Percentiles rank a stretch among this genome's conserved stretches.
phyloP scores from a whole-genome alignment of 2,797 vertebrate species.

The Dromococcyx pavoninus region DNA sequence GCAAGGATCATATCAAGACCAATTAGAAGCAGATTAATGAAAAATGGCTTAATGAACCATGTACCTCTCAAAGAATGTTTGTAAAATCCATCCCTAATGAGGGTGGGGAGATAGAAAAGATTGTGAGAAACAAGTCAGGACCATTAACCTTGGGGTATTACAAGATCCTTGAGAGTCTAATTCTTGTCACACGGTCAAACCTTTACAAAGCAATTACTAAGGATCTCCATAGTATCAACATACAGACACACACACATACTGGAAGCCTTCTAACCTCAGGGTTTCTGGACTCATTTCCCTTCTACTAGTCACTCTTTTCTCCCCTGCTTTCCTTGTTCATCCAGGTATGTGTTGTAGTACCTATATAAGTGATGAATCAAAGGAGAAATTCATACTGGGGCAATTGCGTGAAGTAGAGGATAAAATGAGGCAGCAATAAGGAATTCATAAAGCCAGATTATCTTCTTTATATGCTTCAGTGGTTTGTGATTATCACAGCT shows the following conservation, averaged over 20 bases:
- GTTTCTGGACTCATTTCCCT: not conserved
- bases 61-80: constrained; percentile 72
- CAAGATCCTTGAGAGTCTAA: constrained; percentile 33
- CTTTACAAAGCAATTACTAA: constrained; percentile 57
- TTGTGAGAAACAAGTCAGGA: not conserved
- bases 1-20: constrained; percentile 45
- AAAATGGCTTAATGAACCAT: constrained; percentile 63
- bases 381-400: too few relatives aligned
- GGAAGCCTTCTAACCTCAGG: not conserved
- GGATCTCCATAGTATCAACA: constrained; percentile 43
- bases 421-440: too few relatives aligned
- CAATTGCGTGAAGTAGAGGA: too few relatives aligned
- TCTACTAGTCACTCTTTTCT: not conserved
- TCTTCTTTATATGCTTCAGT: too few relatives aligned
- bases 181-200: constrained; percentile 73
- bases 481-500: too few relatives aligned
- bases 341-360: not conserved
- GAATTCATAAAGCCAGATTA: too few relatives aligned
- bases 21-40: constrained; percentile 70
- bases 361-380: too few relatives aligned
- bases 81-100: constrained; percentile 76
- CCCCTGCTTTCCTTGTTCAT: not conserved
- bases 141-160: not conserved
- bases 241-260: not conserved
- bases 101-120: constrained; percentile 60